Percentiles rank a stretch among this genome's conserved stretches.
Evolutionary conservation across 2,797 vertebrate species (phyloP).

Genomic region (Crax fasciolata): DNA sequence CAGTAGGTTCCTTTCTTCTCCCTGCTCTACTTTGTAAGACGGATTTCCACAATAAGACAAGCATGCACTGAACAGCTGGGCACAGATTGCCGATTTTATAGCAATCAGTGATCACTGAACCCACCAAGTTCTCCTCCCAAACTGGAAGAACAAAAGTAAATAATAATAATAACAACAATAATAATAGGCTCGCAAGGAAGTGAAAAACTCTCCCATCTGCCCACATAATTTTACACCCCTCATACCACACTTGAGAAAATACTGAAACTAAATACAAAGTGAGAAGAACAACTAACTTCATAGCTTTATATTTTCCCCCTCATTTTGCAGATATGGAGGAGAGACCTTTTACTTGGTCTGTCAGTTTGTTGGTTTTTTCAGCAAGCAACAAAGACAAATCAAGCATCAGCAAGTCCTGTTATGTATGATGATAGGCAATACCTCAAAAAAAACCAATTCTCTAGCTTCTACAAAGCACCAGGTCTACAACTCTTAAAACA

Average conservation of each 20-base stretch:
- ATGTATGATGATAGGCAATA: not conserved
- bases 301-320: not conserved
- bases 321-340: not conserved
- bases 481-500: not conserved
- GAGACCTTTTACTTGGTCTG: rapidly evolving
- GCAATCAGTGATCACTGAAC: slow-evolving; percentile 50
- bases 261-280: too few species aligned
- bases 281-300: too few species aligned
- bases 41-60: slow-evolving; percentile 82
- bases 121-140: slow-evolving; percentile 75
- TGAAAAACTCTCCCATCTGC: slow-evolving; percentile 73
- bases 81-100: slow-evolving; percentile 65
- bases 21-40: slow-evolving; percentile 46
- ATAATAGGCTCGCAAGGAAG: slow-evolving; percentile 69
- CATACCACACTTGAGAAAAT: not conserved
- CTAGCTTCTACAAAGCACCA: not conserved
- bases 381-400: not conserved
- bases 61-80: slow-evolving; percentile 80
- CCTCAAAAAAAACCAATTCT: not conserved
- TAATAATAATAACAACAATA: slow-evolving; percentile 26
- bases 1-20: not conserved
- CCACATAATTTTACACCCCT: slow-evolving; percentile 34
- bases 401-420: not conserved
- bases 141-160: slow-evolving; percentile 8
- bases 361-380: not conserved